Base-by-base conservation (phyloP, 2,113 vertebrate genomes). In the Lamprotornis superbus region DNA sequence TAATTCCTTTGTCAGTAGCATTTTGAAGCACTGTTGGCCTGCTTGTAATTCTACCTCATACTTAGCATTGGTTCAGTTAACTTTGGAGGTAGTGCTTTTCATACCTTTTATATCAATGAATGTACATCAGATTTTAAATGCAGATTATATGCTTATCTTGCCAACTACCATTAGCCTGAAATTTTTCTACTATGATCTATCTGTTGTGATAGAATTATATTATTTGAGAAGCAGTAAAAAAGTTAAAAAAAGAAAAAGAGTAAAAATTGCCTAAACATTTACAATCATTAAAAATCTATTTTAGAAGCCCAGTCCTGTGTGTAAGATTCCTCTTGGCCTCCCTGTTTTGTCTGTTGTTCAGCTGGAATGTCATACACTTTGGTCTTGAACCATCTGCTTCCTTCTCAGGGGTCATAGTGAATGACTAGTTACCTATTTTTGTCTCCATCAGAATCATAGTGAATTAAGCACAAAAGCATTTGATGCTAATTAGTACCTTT, bases 101-200 rank as follows among this genome's bases (percentile, higher is more conserved):
- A 12, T 86, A 77, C 33, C 55, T 86, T 93, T 90, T 86, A 27
- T 86, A 80, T 88, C 90, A 76, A 46, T 82, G 85, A 90, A 90
- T 7, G 25, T 49, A 39, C 49, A 88, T 88, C 68, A 77, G 42
- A 74, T 90, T 93, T 88, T 59, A 83, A 86, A 94, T 88, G 83
- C 83, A 94, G 85, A 88, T 97, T 92, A 86, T 83, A 88, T 8
- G 20, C 79, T 92, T 93, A 53, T 57, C 82, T 83, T 94, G 90
- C 75, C 90, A 96, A 15, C 67, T 93, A 30, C 42, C 65, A 46
- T 65, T 90, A 93, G 79, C 85, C 55, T 80, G 47, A 71, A 59
- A 42, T 92, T 95, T 85, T 83, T 60, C 63, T 90, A 12, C 0
- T 68, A n/a, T 65, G 13, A 83, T 91, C 70, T 71, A 79, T 87